phyloP scores from a whole-genome alignment of 2,888 invertebrate species.

The Norana najaformis region DNA sequence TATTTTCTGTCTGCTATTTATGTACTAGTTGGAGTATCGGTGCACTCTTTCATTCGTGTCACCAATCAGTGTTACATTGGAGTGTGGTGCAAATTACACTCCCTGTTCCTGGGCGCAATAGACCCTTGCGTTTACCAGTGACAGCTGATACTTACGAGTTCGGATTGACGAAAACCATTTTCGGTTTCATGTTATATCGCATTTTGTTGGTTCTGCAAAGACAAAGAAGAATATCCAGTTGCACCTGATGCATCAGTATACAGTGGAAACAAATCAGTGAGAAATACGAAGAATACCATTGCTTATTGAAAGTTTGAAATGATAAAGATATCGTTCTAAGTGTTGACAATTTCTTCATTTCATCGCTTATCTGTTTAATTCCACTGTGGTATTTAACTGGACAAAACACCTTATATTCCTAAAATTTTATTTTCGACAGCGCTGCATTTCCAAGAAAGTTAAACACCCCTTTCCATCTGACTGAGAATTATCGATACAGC shows the following conservation, averaged over 20 bases:
- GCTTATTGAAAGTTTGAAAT: neutral
- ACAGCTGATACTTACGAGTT: constrained; percentile 16
- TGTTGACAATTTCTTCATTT: neutral
- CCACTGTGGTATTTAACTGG: neutral
- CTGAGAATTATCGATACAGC: neutral
- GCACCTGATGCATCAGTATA: neutral
- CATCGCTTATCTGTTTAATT: neutral
- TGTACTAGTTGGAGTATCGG: too few relatives aligned
- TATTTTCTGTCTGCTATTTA: too few relatives aligned
- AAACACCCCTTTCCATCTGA: neutral
- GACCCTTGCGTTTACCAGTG: too few relatives aligned
- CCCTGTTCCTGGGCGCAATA: too few relatives aligned
- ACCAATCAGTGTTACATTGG: too few relatives aligned
- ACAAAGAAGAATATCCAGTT: neutral
- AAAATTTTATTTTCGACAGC: neutral
- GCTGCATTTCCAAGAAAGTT: neutral
- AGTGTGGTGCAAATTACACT: too few relatives aligned
- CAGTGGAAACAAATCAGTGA: neutral
- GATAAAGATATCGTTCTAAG: neutral
- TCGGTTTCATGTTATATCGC: constrained; percentile 21
- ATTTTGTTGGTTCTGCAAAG: constrained; percentile 23
- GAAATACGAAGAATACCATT: too few relatives aligned
- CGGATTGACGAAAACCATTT: constrained; percentile 9
- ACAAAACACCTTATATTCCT: neutral
- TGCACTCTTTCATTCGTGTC: too few relatives aligned